These are phyloP conservation scores for Xylocampa areola DNA, from an alignment of 2,888 invertebrate genomes.

Conservation along the genomic window DNA sequence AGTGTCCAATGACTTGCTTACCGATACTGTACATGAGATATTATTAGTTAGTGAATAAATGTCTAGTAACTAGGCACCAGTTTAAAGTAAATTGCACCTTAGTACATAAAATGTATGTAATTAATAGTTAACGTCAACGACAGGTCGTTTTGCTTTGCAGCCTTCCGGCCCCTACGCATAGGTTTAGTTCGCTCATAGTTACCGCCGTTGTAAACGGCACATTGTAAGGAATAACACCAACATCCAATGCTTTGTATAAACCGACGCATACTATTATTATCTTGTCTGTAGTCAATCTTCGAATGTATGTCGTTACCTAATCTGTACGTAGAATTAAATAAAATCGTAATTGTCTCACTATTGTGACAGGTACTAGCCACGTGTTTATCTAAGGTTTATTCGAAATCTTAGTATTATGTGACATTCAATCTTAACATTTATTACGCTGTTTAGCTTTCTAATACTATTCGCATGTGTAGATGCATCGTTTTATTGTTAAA, in stretches of 20 bases:
- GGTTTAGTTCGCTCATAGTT: constrained; percentile 78
- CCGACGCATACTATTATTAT: constrained; percentile 65
- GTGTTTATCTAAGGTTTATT: constrained; percentile 65
- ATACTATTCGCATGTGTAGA: constrained; percentile 80
- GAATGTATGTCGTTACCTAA: constrained; percentile 66
- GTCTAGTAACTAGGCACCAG: constrained; percentile 68
- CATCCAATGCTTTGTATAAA: constrained; percentile 78
- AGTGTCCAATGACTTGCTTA: constrained; percentile 63
- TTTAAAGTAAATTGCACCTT: constrained; percentile 73
- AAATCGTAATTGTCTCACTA: constrained; percentile 56
- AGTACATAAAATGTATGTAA: constrained; percentile 69
- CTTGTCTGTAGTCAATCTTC: constrained; percentile 67
- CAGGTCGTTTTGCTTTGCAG: constrained; percentile 72
- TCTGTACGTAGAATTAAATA: constrained; percentile 69
- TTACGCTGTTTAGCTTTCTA: constrained; percentile 72
- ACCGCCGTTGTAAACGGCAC: constrained; percentile 80
- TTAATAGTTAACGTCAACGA: constrained; percentile 54
- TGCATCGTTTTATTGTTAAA: constrained; percentile 80
- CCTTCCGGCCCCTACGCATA: constrained; percentile 63
- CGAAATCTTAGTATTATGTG: constrained; percentile 52
- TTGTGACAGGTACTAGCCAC: constrained; percentile 43
- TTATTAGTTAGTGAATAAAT: constrained; percentile 76
- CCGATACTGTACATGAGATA: constrained; percentile 83
- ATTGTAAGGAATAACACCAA: constrained; percentile 86
- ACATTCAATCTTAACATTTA: constrained; percentile 56